These are phyloP conservation scores for Semnornis frantzii DNA, from an alignment of 2,113 vertebrate genomes.

Conservation along the genomic window DNA sequence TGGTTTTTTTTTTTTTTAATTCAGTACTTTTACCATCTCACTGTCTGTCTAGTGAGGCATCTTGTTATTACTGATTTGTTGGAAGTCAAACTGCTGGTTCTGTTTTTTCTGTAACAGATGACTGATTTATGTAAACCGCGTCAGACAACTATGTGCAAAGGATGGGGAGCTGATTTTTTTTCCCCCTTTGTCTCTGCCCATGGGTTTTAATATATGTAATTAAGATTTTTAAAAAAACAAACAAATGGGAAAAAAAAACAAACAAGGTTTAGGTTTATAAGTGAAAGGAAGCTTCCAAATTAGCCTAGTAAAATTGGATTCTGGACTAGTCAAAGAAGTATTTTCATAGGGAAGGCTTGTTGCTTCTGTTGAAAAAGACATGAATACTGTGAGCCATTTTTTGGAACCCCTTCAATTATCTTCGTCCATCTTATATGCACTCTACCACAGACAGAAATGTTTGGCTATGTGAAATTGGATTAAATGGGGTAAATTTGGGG, in stretches of 20 bases:
- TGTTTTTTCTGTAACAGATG: neutral
- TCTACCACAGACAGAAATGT: neutral
- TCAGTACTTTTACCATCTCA: neutral
- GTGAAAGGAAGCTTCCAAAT: neutral
- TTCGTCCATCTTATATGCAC: neutral
- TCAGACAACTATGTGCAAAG: neutral
- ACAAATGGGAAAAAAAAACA: neutral
- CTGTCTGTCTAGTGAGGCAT: neutral
- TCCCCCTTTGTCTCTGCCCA: neutral
- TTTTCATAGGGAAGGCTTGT: neutral
- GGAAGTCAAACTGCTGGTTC: neutral
- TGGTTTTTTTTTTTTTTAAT: neutral
- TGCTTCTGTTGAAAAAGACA: neutral
- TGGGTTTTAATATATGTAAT: neutral
- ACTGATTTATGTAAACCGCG: neutral
- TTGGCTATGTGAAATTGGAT: neutral
- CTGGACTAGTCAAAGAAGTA: neutral
- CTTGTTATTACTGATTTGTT: neutral
- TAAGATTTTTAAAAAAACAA: neutral
- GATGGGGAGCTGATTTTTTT: neutral
- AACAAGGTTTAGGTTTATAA: neutral
- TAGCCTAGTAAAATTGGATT: neutral
- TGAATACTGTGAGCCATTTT: neutral
- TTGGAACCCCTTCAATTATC: neutral
- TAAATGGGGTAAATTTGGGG: neutral